Conservation (phyloP, 2,113 vertebrate genomes). For the Pseudopipra pipra region DNA sequence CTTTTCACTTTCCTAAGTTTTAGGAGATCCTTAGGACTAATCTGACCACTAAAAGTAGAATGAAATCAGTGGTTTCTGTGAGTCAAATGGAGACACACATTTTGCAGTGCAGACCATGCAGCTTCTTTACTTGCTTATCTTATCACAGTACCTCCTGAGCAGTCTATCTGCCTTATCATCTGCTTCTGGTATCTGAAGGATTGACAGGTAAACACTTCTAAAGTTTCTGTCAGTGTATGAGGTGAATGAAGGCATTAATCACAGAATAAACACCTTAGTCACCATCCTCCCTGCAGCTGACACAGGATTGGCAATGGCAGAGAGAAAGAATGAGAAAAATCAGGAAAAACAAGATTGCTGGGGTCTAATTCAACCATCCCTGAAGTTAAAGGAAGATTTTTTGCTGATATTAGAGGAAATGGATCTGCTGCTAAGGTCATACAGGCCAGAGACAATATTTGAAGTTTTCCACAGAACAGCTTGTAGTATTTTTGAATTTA, state of each 20-base stretch:
- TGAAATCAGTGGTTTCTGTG: not conserved
- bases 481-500: constrained; percentile 15
- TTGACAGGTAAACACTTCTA: not conserved
- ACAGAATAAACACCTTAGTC: not conserved
- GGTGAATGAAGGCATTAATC: constrained; percentile 28
- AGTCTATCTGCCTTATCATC: not conserved
- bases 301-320: not conserved
- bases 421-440: constrained; percentile 1
- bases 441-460: not conserved
- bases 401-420: not conserved
- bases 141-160: not conserved
- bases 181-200: not conserved
- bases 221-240: not conserved
- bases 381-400: constrained; percentile 36
- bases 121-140: not conserved
- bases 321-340: constrained; percentile 12
- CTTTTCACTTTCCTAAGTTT: not conserved
- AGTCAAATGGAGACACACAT: not conserved
- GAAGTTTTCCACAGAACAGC: not conserved
- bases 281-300: not conserved
- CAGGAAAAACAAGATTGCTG: not conserved
- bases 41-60: not conserved
- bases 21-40: not conserved
- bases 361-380: not conserved
- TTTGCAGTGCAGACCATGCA: not conserved